Evolutionary conservation across 2,888 invertebrate species (phyloP), one percentile per base, ranked within the genome.

Genomic region (Callimorpha dominula): DNA sequence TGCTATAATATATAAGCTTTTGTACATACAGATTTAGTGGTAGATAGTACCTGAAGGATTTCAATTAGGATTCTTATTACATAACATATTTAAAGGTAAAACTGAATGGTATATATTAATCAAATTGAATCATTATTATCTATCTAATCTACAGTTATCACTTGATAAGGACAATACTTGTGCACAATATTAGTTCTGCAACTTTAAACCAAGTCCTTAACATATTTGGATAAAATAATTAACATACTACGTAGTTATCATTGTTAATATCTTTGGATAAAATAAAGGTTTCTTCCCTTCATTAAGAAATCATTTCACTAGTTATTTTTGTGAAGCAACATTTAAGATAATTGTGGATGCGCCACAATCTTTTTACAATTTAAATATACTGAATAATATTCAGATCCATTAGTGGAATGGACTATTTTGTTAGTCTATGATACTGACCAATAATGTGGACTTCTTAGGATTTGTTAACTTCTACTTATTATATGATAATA

Each of bases 121-220:
- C 57, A 73, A 72, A 72, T 65, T 64, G 69, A 73, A 71, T 78
- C 50, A 73, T 73, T 54, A 57, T 57, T 70, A 73, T 57, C 69
- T 52, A 63, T 42, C 50, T 75, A 71, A 42, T 63, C 52, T 71
- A 81, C 54, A 76, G 65, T 67, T 76, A 82, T 82, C 78, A 76
- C 76, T 72, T 68, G 63, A 74, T 70, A 76, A 62, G 62, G 73
- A 76, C 78, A 76, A 67, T 65, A 69, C 75, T 82, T 82, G 84
- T 78, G 82, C 84, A 67, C 62, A 57, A 68, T 72, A 67, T 64
- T 49, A 49, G 17, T 15, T 60, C 50, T 46, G 50, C 62, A 69
- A 68, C 69, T 50, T 62, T 50, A 63, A 67, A 42, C 63, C 9
- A 46, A 54, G 54, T 68, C 15, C 52, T 70, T 52, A 63, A 52